phyloP scores from a whole-genome alignment of 2,888 invertebrate species.

The Synanthedon andrenaeformis region DNA sequence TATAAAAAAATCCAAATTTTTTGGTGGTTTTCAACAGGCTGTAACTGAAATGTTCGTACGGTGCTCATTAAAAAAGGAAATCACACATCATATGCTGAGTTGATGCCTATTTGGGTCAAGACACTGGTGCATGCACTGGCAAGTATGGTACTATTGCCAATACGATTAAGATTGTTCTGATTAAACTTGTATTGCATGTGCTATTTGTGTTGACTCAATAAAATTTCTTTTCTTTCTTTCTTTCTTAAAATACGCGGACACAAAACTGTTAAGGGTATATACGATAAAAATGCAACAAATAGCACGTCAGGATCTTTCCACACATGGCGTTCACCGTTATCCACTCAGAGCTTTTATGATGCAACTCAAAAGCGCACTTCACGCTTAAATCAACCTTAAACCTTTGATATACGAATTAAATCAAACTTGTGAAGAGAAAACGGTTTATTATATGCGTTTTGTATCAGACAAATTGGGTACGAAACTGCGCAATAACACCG shows the following conservation, averaged over 20 bases:
- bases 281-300: constrained; percentile 57
- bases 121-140: no score
- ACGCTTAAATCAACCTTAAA: constrained; percentile 7
- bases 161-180: no score
- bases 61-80: no score
- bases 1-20: no score
- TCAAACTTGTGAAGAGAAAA: not conserved
- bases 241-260: constrained; percentile 15
- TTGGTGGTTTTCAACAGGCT: no score
- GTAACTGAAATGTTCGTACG: no score
- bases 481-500: constrained; percentile 12
- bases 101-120: no score
- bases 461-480: constrained; percentile 31
- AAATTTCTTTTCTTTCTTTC: no score
- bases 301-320: constrained; percentile 42
- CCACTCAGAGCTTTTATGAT: constrained; percentile 16
- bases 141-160: no score
- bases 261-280: constrained; percentile 3
- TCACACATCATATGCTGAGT: no score
- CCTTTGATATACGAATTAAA: constrained; percentile 6
- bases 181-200: no score
- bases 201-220: no score
- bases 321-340: constrained; percentile 42
- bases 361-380: constrained; percentile 8
- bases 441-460: not conserved